Base-by-base conservation (phyloP, 2,888 invertebrate genomes). In the Sphaerophoria rueppellii region DNA sequence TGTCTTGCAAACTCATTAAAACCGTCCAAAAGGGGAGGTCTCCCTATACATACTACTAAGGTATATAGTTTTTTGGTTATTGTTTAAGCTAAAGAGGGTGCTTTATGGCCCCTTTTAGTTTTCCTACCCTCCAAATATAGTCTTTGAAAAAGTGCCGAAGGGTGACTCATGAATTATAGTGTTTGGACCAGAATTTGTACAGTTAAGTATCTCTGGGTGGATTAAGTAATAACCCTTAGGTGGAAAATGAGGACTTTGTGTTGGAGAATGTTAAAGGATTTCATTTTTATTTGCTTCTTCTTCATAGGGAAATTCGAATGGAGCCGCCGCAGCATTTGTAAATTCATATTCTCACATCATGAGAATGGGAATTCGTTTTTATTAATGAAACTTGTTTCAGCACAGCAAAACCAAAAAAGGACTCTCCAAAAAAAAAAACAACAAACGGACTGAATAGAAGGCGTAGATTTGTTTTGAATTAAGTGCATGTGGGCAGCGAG, bases 141-240 rank as follows among this genome's bases (percentile, higher is more conserved):
- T 40, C 40, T 40, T 6, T 40, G 50, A 40, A 54, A 57, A 24
- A 24, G 14, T 65, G 79, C 79, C 79, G 43, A 75, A 75, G 83
- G 79, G 79, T 75, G 55, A 79, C 71, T 72, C 67, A 75, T 83
- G 79, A 83, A 76, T 79, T 83, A 83, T 72, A 79, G 61, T 79
- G 67, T 75, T 83, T 72, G 67, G 75, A 79, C 71, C 75, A 61
- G 75, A 75, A 75, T 83, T 83, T 72, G 75, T 61, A 75, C 79
- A 79, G 75, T 72, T 79, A 83, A 79, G 83, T 83, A 79, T 83
- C 83, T 75, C 79, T 79, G 79, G 79, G 63, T 79, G 75, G 83
- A 83, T 83, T 83, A 83, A 83, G 83, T 79, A 83, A 83, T 83
- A 83, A 83, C 83, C 83, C 83, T 83, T 79, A 72, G 78, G 79